A percentile compares a stretch with the other conserved stretches of the same genome.
phyloP scores from a whole-genome alignment of 2,888 invertebrate genomes.

The Branchellion lobata region DNA sequence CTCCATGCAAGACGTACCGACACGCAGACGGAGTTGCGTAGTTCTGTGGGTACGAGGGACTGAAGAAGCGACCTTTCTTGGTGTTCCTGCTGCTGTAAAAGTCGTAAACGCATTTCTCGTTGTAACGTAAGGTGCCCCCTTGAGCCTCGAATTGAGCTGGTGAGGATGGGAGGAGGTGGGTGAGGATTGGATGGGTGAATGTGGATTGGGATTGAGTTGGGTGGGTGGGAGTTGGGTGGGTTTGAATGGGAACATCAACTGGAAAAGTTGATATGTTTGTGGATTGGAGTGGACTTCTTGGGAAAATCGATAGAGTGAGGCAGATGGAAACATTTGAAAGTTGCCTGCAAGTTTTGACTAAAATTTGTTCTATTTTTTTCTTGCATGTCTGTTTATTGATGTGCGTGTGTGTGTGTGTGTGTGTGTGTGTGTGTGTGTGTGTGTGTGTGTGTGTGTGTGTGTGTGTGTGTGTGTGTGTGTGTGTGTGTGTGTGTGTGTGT shows the following conservation, averaged over 20 bases:
- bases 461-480: constrained; percentile 38
- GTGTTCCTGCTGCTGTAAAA: constrained; percentile 55
- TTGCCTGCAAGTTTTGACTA: no score
- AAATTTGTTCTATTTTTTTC: no score
- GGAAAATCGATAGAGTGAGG: no score
- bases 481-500: constrained; percentile 38
- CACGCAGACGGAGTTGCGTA: constrained; percentile 61
- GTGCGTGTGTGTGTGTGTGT: constrained; percentile 17
- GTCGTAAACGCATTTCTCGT: constrained; percentile 57
- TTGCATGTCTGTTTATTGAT: no score
- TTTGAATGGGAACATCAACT: no score
- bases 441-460: constrained; percentile 37
- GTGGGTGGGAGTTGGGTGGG: constrained; percentile 25
- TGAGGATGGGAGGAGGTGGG: no score
- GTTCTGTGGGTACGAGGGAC: constrained; percentile 60
- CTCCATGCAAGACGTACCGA: constrained; percentile 61
- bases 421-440: constrained; percentile 26
- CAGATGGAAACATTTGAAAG: no score
- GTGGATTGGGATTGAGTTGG: background rate
- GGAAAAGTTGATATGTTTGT: no score
- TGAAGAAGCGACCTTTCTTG: constrained; percentile 58
- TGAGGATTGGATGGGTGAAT: background rate
- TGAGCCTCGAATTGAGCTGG: constrained; percentile 56
- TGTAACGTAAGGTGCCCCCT: constrained; percentile 55
- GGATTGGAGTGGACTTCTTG: no score